These are phyloP conservation scores for Caenorhabditis sp. DNA, from an alignment of 2,888 invertebrate species.

Conservation along the genomic window DNA sequence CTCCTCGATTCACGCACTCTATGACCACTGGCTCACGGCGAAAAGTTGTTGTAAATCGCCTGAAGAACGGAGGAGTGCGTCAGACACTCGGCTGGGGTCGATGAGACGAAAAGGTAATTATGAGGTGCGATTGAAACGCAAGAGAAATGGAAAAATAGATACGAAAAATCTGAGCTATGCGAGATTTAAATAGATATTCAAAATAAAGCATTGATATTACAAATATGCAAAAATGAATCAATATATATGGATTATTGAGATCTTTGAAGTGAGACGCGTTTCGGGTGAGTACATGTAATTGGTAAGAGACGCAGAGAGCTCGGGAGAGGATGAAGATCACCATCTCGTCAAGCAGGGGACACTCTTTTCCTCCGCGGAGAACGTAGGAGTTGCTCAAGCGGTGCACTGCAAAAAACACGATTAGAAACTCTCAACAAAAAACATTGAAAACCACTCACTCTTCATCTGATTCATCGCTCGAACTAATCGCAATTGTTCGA, in stretches of 20 bases:
- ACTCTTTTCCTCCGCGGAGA: constrained; percentile 35
- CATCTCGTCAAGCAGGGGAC: background rate
- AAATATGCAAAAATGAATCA: background rate
- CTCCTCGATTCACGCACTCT: constrained; percentile 45
- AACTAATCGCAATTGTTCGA: constrained; percentile 15
- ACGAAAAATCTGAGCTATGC: background rate
- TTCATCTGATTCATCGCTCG: constrained; percentile 9
- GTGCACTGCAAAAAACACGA: background rate
- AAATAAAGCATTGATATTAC: no score
- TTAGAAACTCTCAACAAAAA: background rate
- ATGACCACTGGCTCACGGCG: constrained; percentile 10
- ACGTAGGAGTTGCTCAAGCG: background rate
- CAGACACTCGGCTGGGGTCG: constrained; percentile 3
- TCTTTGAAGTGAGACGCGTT: background rate
- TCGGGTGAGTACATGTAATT: no score
- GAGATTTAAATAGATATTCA: background rate
- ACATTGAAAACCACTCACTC: background rate
- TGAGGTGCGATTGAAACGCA: constrained; percentile 41
- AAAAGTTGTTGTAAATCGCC: constrained; percentile 51
- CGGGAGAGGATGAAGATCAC: background rate
- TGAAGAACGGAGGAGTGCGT: constrained; percentile 30
- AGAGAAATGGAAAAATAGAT: background rate
- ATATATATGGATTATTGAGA: background rate
- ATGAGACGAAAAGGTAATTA: constrained; percentile 44
- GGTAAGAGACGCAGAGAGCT: background rate